Percentiles rank a stretch among this genome's conserved stretches.
Evolutionary conservation across 1,140 invertebrate species (phyloP).

Genomic region (Asbolus verrucosus): DNA sequence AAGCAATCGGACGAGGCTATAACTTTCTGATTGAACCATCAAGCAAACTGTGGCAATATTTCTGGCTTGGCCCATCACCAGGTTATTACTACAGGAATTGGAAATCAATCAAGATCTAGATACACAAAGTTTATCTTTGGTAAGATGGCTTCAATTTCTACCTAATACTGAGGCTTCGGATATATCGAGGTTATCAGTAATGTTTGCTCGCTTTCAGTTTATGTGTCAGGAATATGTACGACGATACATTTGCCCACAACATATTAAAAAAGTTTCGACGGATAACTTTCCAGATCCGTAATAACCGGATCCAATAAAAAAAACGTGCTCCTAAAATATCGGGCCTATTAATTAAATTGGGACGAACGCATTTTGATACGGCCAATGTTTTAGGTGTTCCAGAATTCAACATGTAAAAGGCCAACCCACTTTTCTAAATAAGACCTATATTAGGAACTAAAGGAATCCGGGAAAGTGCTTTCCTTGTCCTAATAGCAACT

Average conservation of each 20-base stretch:
- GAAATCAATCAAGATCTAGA: conserved; percentile 59
- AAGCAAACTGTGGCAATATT: conserved; percentile 53
- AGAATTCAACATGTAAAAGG: conserved; percentile 27
- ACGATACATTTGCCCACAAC: conserved; percentile 1
- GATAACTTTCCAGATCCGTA: neutral
- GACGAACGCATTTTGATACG: neutral
- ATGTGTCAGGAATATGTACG: conserved; percentile 35
- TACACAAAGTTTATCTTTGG: conserved; percentile 50
- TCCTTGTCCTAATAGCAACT: conserved; percentile 29
- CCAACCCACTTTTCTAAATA: conserved; percentile 31
- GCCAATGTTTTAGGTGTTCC: neutral
- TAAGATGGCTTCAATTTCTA: conserved; percentile 43
- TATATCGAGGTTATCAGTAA: conserved; percentile 36
- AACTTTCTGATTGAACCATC: conserved; percentile 53
- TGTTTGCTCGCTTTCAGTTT: conserved; percentile 39
- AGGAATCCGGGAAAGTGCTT: conserved; percentile 26
- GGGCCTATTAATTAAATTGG: neutral
- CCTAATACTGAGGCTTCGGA: conserved; percentile 36
- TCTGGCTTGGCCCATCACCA: conserved; percentile 51
- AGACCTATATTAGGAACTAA: conserved; percentile 28
- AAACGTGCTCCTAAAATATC: neutral
- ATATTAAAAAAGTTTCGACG: conserved; percentile 7
- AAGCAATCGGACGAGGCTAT: conserved; percentile 47
- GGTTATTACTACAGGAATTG: conserved; percentile 57
- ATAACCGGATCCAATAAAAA: neutral